These are phyloP conservation scores for Hydropotes inermis DNA, from an alignment of 2,113 vertebrate genomes.

Conservation along the genomic window DNA sequence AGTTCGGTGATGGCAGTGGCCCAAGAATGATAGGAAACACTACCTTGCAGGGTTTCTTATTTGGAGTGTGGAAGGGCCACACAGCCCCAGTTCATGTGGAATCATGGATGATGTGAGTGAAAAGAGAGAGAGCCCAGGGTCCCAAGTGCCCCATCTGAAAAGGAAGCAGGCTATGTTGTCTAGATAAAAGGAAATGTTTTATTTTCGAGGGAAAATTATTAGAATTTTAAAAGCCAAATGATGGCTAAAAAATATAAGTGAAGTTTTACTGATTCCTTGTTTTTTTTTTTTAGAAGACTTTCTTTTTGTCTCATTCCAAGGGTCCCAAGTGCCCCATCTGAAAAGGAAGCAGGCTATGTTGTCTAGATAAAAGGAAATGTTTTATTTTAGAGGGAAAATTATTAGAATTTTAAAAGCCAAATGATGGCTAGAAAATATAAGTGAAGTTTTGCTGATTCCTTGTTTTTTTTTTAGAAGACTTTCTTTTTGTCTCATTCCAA, in stretches of 20 bases:
- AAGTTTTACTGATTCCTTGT: background rate
- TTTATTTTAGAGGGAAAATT: background rate
- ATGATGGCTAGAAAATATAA: background rate
- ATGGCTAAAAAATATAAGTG: background rate
- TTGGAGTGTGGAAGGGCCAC: background rate
- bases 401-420: conserved; percentile 42
- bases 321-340: background rate
- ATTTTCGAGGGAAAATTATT: background rate
- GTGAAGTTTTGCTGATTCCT: background rate
- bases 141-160: background rate
- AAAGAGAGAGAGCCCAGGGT: background rate
- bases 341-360: background rate
- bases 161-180: background rate
- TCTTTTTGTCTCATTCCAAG: no score
- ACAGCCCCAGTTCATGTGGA: background rate
- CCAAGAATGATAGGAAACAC: background rate
- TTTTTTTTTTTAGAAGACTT: no score
- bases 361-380: conserved; percentile 47
- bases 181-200: conserved; percentile 45
- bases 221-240: conserved; percentile 44
- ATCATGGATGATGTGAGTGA: background rate
- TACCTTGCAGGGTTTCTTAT: background rate
- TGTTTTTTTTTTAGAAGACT: background rate
- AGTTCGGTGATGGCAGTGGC: background rate
- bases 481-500: background rate